Evolutionary conservation across 2,797 vertebrate genomes (phyloP), one percentile per base, ranked within the genome.

Genomic region (Pagetopsis macropterus): DNA sequence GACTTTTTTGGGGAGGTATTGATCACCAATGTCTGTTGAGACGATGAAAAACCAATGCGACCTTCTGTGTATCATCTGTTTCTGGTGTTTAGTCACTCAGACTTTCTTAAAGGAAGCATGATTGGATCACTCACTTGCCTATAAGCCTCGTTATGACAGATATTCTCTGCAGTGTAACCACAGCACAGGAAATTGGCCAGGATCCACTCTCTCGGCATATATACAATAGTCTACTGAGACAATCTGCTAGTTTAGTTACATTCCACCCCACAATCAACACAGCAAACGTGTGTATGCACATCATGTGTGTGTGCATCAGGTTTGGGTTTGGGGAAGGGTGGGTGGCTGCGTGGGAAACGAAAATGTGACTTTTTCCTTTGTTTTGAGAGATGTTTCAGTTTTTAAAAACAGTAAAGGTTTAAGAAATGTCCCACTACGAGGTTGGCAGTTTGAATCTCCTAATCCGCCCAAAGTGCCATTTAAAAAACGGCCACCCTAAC

Each of bases 101-200:
- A 27, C 15, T 11, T 70, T 55, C 31, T 73, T 31, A 41, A 48
- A 57, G 19, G 13, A 23, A 21, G 44, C 46, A 9, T 10, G 16
- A 57, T 12, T 51, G 13, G 55, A 81, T 60, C 58, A 27, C 48
- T 71, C 43, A 48, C 17, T 48, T 56, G 17, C 41, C 57, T 51
- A 27, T 17, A 10, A 3, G 12, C 45, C 31, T 21, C 44, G 65
- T 73, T 78, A 62, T 58, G 54, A 70, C 66, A 74, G 19, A 76
- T 72, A 78, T 64, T 75, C 45, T 79, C 72, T 77, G 79, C 83
- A 81, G 72, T 41, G 31, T 23, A 81, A 82, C 65, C 83, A 62
- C 74, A 75, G 65, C 68, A 83, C 73, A 85, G 81, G 81, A 84
- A 83, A 74, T 51, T 74, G 59, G 69, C 74, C 23, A 17, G 60